Evolutionary conservation across 92 coral and sea anemone genomes (phyloP), one percentile per base, ranked within the genome.

Genomic region (Epizoanthus ramosus): DNA sequence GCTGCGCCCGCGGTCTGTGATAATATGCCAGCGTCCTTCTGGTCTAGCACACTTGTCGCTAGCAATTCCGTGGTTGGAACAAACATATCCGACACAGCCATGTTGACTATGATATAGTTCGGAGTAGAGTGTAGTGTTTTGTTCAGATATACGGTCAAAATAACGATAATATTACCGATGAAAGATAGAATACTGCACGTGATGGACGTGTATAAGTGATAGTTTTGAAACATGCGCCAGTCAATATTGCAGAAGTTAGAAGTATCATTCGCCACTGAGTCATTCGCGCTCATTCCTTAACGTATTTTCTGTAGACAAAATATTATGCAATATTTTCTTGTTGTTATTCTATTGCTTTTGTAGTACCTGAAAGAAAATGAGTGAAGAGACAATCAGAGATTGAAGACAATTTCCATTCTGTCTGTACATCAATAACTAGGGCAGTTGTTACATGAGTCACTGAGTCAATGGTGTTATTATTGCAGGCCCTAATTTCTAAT

Each of bases 41-140:
- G 71, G 57, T 77, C 82, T 4, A 77, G 7, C 18, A 77, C 39
- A 77, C 24, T 63, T 16, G 63, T 77, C 63, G 63, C 45, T 37
- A 77, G 25, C 9, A 77, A 22, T 10, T 77, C 25, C 82, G 61
- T 77, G 3, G 43, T 12, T 2, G 82, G 82, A 19, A 43, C 31
- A 77, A 77, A 77, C 43, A 77, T 43, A 6, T 77, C 82, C 3
- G 82, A 61, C 3, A 63, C 71, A 19, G 82, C 82, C 82, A 77
- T 77, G 19, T 77, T 77, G 23, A 77, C 82, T 41, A 77, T 77
- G 2, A 77, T 41, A 31, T 77, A 77, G 82, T 77, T 77, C 6
- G 82, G 82, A 12, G 82, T 61, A 41, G 82, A 77, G 25, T 54
- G 53, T 37, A 77, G 69, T 31, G 71, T 37, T 47, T 77, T 77